Conservation (phyloP, 2,797 vertebrate species). For the Gobionotothen gibberifrons region DNA sequence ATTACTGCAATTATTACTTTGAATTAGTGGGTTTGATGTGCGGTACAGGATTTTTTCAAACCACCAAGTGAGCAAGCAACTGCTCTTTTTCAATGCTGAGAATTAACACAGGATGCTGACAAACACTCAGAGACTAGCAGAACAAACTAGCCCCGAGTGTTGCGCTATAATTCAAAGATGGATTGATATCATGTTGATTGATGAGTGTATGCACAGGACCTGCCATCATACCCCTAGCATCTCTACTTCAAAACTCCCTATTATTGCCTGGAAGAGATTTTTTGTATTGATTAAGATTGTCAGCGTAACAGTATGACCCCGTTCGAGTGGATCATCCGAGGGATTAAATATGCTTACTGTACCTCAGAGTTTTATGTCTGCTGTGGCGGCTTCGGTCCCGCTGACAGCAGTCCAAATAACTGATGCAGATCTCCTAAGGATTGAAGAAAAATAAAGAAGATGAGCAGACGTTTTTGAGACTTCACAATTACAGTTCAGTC, state of each 20-base stretch:
- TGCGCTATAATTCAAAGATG: conserved; percentile 29
- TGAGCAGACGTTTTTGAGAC: not conserved
- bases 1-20: conserved; percentile 29
- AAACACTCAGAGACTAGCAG: conserved; percentile 26
- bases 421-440: conserved; percentile 96
- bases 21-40: conserved; percentile 12
- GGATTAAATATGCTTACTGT: conserved; percentile 58
- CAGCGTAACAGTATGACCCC: conserved; percentile 36
- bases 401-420: conserved; percentile 98
- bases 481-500: not conserved
- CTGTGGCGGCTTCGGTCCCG: conserved; percentile 94
- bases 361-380: conserved; percentile 96
- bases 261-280: conserved; percentile 45
- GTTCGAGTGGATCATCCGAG: conserved; percentile 41
- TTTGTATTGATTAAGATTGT: conserved; percentile 63
- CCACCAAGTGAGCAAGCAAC: conserved; percentile 18
- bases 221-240: conserved; percentile 20
- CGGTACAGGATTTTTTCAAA: not conserved
- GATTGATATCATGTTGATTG: conserved; percentile 61
- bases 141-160: conserved; percentile 15
- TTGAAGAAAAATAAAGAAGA: conserved; percentile 25
- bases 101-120: conserved; percentile 22
- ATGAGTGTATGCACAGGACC: conserved; percentile 48
- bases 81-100: conserved; percentile 32
- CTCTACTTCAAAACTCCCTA: conserved; percentile 30